These are phyloP conservation scores for Trachymyrmex septentrionalis DNA, from an alignment of 1,140 invertebrate species.

Conservation along the genomic window DNA sequence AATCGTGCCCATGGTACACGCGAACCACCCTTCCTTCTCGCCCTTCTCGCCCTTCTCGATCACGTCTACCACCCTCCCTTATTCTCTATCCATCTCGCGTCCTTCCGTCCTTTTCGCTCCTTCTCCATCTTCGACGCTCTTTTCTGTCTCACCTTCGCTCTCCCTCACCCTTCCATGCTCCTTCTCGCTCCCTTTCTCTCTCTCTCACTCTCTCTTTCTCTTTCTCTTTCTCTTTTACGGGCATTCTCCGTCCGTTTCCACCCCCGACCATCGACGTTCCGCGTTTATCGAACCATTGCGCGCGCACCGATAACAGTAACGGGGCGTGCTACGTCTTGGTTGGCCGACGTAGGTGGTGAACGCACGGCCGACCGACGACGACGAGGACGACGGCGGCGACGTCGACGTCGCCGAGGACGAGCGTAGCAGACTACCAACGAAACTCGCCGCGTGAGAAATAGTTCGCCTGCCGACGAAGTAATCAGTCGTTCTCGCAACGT, in stretches of 20 bases:
- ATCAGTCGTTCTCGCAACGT: constrained; percentile 30
- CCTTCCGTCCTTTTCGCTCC: constrained; percentile 37
- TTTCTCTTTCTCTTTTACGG: background rate
- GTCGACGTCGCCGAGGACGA: constrained; percentile 68
- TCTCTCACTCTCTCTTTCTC: background rate
- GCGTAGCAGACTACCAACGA: constrained; percentile 61
- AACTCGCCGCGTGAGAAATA: constrained; percentile 61
- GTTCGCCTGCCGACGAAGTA: constrained; percentile 47
- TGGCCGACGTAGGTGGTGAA: constrained; percentile 72
- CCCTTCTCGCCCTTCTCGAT: constrained; percentile 16
- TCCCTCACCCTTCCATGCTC: constrained; percentile 46
- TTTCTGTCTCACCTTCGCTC: constrained; percentile 46
- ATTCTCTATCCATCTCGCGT: constrained; percentile 14
- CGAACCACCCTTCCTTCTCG: constrained; percentile 14
- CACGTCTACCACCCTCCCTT: constrained; percentile 5
- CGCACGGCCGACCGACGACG: constrained; percentile 64
- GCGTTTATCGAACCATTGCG: constrained; percentile 86
- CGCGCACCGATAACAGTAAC: constrained; percentile 81
- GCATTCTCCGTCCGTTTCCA: constrained; percentile 67
- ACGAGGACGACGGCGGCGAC: constrained; percentile 70
- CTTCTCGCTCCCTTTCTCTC: constrained; percentile 1
- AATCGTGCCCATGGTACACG: background rate
- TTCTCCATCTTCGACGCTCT: constrained; percentile 3
- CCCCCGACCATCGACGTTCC: constrained; percentile 82
- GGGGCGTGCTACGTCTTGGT: constrained; percentile 77